Evolutionary conservation across 2,113 vertebrate species (phyloP).

Genomic region (Pantherophis guttatus): DNA sequence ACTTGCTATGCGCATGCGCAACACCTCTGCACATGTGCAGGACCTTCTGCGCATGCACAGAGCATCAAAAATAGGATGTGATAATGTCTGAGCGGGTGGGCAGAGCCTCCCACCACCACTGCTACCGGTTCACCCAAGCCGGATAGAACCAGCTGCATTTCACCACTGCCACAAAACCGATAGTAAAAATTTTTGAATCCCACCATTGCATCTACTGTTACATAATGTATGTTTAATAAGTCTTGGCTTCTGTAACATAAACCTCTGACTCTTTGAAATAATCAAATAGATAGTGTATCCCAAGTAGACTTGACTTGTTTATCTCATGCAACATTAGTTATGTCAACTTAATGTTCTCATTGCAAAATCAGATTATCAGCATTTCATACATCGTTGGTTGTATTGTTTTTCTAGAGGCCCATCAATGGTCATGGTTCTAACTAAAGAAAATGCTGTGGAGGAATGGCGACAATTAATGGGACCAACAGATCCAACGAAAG

Average conservation of each 20-base stretch:
- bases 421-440: constrained; percentile 59
- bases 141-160: too few species aligned
- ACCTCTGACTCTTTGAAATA: neutral
- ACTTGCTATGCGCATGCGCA: too few species aligned
- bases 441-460: constrained; percentile 66
- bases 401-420: constrained; percentile 53
- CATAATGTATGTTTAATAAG: neutral
- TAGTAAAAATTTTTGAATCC: too few species aligned
- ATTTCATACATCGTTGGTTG: neutral
- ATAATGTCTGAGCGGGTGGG: too few species aligned
- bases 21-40: too few species aligned
- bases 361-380: neutral
- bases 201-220: neutral
- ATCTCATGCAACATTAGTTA: neutral
- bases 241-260: neutral
- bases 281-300: neutral
- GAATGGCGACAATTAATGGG: constrained; percentile 65
- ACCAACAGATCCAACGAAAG: constrained; percentile 47
- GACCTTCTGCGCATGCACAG: too few species aligned
- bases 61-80: too few species aligned
- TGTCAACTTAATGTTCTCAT: neutral
- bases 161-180: too few species aligned
- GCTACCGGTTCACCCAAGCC: too few species aligned
- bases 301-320: neutral
- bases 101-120: too few species aligned